Base-by-base conservation (phyloP, 1,140 invertebrate species). In the Nephotettix cincticeps region DNA sequence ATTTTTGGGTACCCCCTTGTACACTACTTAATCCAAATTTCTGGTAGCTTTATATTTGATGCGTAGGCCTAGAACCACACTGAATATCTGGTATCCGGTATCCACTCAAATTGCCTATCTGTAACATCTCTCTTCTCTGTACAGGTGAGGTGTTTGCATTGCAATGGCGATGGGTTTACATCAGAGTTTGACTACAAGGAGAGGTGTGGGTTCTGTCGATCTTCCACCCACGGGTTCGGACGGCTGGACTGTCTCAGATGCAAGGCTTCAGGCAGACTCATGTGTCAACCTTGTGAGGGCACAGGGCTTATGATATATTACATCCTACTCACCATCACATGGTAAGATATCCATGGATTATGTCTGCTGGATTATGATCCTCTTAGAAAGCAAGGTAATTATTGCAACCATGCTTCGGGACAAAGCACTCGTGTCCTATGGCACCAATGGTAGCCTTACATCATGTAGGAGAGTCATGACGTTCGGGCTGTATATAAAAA, bases 241-340 rank as follows among this genome's bases (percentile, higher is more conserved):
- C 73, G 81, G 65, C 78, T 83, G 78, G 80, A 82, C 72, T 84
- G 83, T 68, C 76, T 77, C 29, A 79, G 81, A 54, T 85, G 84
- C 72, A 78, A 79, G 68, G 81, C 84, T 9, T 84, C 84, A 72
- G 84, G 84, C 6, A 78, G 81, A 28, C 77, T 82, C 2, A 74
- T 77, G 1, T 86, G 84, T 75, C 78, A 79, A 17, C 76, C 79
- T 11, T 86, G 84, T 75, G 80, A 82, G 56, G 79, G 83, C 23
- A 81, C 80, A 73, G 83, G 83, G 6, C 83, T 84, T 64, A 79
- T 86, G 30, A 81, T 81, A 66, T 85, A 83, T 73, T 86, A 78
- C 74, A 84, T 86, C 65, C 81, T 81, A 40, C 76, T 86, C 32
- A 84, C 81, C 29, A 78, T 86, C 45, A 83, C 81, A 40, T 85